phyloP scores from a whole-genome alignment of 2,888 invertebrate genomes.

The Andrena minutula region DNA sequence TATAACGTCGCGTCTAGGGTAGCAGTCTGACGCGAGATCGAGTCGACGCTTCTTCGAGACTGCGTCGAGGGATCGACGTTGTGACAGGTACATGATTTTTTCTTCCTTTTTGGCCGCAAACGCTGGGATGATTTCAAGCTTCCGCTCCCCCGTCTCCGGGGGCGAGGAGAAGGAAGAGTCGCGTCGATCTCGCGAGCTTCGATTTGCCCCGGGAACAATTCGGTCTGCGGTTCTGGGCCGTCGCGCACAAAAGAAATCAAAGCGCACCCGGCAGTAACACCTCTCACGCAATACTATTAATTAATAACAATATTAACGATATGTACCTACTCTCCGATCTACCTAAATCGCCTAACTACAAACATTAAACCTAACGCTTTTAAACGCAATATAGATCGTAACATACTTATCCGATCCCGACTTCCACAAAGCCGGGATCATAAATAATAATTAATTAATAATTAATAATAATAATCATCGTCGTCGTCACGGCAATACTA shows the following conservation, averaged over 20 bases:
- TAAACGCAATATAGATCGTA: slow-evolving; percentile 76
- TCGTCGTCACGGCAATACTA: slow-evolving; percentile 65
- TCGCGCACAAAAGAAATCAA: slow-evolving; percentile 76
- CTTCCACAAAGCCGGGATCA: slow-evolving; percentile 63
- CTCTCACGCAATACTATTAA: slow-evolving; percentile 80
- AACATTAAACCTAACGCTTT: slow-evolving; percentile 79
- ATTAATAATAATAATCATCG: slow-evolving; percentile 50
- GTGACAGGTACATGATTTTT: slow-evolving; percentile 45
- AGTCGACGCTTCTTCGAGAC: slow-evolving; percentile 31
- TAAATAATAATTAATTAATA: slow-evolving; percentile 75
- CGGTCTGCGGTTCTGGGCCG: neutral
- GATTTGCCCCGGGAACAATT: neutral
- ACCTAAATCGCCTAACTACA: slow-evolving; percentile 75
- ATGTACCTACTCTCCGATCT: slow-evolving; percentile 79
- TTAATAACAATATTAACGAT: slow-evolving; percentile 81
- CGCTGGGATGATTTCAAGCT: neutral
- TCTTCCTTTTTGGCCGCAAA: neutral
- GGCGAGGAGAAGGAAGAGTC: neutral
- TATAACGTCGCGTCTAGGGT: slow-evolving; percentile 25
- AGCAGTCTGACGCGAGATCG: slow-evolving; percentile 34
- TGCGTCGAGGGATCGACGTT: slow-evolving; percentile 43
- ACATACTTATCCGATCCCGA: slow-evolving; percentile 64
- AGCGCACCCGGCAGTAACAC: slow-evolving; percentile 78
- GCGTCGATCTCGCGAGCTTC: slow-evolving; percentile 28
- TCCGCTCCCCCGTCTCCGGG: too few relatives aligned